A percentile compares a stretch with the other conserved stretches of the same genome.
Evolutionary conservation across 1,140 invertebrate species (phyloP).

Genomic region (Rhynchophorus ferrugineus): DNA sequence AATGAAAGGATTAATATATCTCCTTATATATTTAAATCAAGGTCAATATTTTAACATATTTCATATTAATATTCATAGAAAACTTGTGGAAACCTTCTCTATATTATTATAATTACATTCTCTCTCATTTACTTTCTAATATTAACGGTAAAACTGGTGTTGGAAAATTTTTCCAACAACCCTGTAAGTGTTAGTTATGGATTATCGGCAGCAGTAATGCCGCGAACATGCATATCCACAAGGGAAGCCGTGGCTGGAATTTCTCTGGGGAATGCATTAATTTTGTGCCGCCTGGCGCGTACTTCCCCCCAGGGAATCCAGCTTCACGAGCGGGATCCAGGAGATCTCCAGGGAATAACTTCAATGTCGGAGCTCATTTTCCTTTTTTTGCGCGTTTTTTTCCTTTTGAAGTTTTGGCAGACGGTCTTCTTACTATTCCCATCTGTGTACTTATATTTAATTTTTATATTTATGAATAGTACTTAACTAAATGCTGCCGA

Average conservation of each 20-base stretch:
- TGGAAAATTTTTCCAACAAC: neutral
- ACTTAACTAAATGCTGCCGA: too few relatives aligned
- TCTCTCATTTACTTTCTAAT: too few relatives aligned
- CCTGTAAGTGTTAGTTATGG: slow-evolving; percentile 4
- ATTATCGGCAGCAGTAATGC: slow-evolving; percentile 17
- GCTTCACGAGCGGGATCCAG: slow-evolving; percentile 27
- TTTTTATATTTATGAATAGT: neutral
- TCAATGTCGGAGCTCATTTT: slow-evolving; percentile 37
- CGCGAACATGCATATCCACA: slow-evolving; percentile 32
- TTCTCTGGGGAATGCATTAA: slow-evolving; percentile 56
- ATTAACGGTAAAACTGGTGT: too few relatives aligned
- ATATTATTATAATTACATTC: too few relatives aligned
- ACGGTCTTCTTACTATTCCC: neutral
- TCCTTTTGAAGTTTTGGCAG: neutral
- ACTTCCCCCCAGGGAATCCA: slow-evolving; percentile 50
- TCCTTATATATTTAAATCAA: too few relatives aligned
- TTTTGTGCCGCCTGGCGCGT: slow-evolving; percentile 65
- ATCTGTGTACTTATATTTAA: neutral
- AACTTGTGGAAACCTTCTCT: too few relatives aligned
- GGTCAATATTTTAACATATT: too few relatives aligned
- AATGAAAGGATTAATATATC: too few relatives aligned
- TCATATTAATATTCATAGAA: too few relatives aligned
- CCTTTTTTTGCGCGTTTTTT: slow-evolving; percentile 26
- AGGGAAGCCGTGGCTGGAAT: slow-evolving; percentile 47
- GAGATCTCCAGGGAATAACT: slow-evolving; percentile 26